phyloP scores from a whole-genome alignment of 2,888 invertebrate species.

The Agonopterix arenella region DNA sequence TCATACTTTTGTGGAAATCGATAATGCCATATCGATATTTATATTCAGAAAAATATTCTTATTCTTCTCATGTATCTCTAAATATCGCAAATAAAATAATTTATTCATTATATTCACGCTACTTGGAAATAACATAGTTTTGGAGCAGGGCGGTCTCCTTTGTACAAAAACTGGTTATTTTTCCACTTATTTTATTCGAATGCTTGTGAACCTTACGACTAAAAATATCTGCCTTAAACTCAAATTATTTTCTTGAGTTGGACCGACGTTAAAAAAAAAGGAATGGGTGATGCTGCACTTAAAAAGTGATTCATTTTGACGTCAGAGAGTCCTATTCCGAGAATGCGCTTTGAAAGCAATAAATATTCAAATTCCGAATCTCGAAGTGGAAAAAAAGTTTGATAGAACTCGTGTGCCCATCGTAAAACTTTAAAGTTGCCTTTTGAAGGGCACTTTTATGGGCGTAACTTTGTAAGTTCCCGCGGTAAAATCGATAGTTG shows the following conservation, averaged over 20 bases:
- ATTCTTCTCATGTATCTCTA: too few species aligned
- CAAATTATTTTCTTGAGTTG: too few species aligned
- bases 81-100: neutral
- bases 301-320: slow-evolving; percentile 6
- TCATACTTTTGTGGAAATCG: too few species aligned
- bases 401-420: slow-evolving; percentile 15
- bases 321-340: slow-evolving; percentile 16
- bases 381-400: slow-evolving; percentile 26
- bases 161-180: neutral
- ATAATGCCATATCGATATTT: too few species aligned
- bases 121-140: too few species aligned
- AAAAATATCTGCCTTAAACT: neutral
- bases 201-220: neutral
- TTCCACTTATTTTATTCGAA: neutral
- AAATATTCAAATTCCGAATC: slow-evolving; percentile 45
- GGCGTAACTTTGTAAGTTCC: slow-evolving; percentile 21
- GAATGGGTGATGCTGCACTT: neutral
- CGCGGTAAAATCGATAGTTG: slow-evolving; percentile 29
- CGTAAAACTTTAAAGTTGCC: slow-evolving; percentile 18
- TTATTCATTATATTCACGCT: too few species aligned
- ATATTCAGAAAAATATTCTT: too few species aligned
- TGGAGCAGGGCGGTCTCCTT: too few species aligned
- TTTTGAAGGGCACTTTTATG: slow-evolving; percentile 21
- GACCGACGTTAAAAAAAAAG: too few species aligned
- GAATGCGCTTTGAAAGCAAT: slow-evolving; percentile 40